These are phyloP conservation scores for Carassius auratus DNA, from an alignment of 2,113 vertebrate genomes.

Conservation along the genomic window DNA sequence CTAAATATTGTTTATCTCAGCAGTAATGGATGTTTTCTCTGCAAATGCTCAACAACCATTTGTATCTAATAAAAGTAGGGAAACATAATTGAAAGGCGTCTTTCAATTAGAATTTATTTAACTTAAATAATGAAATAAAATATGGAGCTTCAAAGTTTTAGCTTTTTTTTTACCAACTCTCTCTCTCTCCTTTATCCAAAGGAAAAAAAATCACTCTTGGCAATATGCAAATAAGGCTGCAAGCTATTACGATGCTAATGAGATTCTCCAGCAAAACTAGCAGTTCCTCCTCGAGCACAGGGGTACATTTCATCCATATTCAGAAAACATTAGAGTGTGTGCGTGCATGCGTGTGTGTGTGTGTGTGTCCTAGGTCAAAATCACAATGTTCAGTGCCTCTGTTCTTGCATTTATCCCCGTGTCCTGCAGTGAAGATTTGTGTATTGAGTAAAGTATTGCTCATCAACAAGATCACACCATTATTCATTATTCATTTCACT, in stretches of 20 bases:
- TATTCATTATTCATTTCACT: slow-evolving; percentile 10
- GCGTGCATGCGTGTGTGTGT: slow-evolving; percentile 1
- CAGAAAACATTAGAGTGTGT: slow-evolving; percentile 75
- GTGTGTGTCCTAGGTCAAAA: slow-evolving; percentile 26
- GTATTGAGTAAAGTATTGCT: slow-evolving; percentile 14
- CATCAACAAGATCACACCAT: not conserved
- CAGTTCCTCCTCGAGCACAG: slow-evolving; percentile 73
- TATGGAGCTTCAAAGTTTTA: slow-evolving; percentile 74
- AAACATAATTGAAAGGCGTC: slow-evolving; percentile 75
- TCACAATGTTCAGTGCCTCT: slow-evolving; percentile 25
- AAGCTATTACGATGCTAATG: slow-evolving; percentile 86
- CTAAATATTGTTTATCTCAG: slow-evolving; percentile 71
- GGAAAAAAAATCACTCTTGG: slow-evolving; percentile 75
- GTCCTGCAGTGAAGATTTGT: slow-evolving; percentile 31
- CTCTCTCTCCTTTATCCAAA: slow-evolving; percentile 65
- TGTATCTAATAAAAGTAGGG: slow-evolving; percentile 67
- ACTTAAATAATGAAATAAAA: slow-evolving; percentile 78
- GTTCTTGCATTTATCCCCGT: slow-evolving; percentile 8
- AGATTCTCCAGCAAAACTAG: slow-evolving; percentile 81
- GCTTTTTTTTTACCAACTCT: slow-evolving; percentile 52
- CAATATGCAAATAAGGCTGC: slow-evolving; percentile 84
- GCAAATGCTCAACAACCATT: slow-evolving; percentile 72
- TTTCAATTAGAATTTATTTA: slow-evolving; percentile 80
- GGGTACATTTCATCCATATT: slow-evolving; percentile 81
- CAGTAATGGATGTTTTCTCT: slow-evolving; percentile 64